Base-by-base conservation (phyloP, 2,888 invertebrate genomes). In the Cactoblastis cactorum region DNA sequence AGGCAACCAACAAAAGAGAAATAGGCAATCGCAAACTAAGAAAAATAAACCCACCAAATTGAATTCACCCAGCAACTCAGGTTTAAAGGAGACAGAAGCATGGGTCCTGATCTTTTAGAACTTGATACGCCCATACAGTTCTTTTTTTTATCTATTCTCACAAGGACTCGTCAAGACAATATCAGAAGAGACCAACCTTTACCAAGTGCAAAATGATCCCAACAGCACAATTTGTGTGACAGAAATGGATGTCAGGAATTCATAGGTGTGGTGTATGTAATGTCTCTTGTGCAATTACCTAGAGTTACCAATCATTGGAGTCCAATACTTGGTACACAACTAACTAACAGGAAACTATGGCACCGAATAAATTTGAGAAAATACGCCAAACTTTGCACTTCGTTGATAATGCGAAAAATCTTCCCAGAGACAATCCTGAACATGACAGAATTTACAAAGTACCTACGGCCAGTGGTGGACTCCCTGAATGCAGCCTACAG, bases 381-480 rank as follows among this genome's bases (percentile, higher is more conserved):
- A 34, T 41, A 3, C 19, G 35, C 0, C 33, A 41, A 34, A 41
- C 33, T 33, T 41, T 41, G 5, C 63, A 69, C 41, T 67, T 64
- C 58, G 59, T 60, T 48, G 58, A 64, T 39, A 61, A 61, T 35
- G 19, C 37, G 1, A 54, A 61, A 50, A 15, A 39, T 5, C 35
- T 38, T 1, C 55, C 55, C 12, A 32, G 53, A 0, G 33, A 53
- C 19, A 1, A 49, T 24, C 18, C 58, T 22, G 41, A 53, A 1
- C 17, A 35, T 51, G 65, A 65, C 32, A 18, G 57, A 24, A 22
- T 62, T n/a, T 55, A 35, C 47, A 65, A 63, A 58, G 56, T 59
- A n/a, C n/a, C n/a, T n/a, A 1, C 24, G 65, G 45, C 69, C 65
- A 39, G 34, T 66, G 9, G 50, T 65, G 5, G 53, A 60, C 1